phyloP scores from a whole-genome alignment of 2,113 vertebrate species.

The Neomonachus schauinslandi region DNA sequence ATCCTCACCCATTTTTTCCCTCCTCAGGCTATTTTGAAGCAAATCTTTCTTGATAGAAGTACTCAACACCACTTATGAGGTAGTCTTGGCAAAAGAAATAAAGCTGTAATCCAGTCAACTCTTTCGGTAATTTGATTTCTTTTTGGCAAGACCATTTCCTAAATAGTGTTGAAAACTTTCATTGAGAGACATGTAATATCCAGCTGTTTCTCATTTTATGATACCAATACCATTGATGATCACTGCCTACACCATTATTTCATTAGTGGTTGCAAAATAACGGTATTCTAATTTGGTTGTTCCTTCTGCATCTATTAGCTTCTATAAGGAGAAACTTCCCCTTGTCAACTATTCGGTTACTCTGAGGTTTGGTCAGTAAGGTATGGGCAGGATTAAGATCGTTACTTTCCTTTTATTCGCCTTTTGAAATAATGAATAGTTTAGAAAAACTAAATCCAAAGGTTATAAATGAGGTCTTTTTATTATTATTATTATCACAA shows the following conservation, averaged over 20 bases:
- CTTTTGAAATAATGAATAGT: background rate
- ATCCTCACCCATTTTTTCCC: background rate
- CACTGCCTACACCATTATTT: background rate
- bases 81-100: background rate
- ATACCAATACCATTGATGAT: background rate
- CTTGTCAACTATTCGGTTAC: background rate
- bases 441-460: background rate
- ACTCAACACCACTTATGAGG: background rate
- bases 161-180: background rate
- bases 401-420: background rate
- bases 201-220: background rate
- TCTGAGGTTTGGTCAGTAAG: background rate
- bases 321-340: background rate
- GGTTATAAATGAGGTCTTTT: background rate
- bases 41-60: background rate
- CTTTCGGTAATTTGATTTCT: background rate
- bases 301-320: background rate
- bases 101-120: background rate
- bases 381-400: background rate
- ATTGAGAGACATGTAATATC: background rate
- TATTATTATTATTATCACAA: background rate
- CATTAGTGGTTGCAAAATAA: background rate
- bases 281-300: background rate
- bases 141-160: background rate
- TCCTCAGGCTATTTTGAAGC: background rate